phyloP scores from a whole-genome alignment of 2,888 invertebrate genomes.

The Pyrrhosoma nymphula region DNA sequence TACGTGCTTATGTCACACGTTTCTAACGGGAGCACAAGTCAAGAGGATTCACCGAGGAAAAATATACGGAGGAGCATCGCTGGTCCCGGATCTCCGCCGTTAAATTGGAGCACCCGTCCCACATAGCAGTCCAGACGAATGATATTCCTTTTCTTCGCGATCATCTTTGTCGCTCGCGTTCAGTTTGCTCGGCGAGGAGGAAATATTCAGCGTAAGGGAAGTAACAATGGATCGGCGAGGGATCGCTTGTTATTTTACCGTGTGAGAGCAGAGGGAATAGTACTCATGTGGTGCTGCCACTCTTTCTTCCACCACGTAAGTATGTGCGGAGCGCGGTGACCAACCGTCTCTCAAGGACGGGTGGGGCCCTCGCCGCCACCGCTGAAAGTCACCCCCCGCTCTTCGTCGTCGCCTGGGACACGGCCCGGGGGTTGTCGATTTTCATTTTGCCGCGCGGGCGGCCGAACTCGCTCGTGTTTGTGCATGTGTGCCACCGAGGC shows the following conservation, averaged over 20 bases:
- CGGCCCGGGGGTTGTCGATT: slow-evolving; percentile 11
- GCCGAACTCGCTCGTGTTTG: neutral
- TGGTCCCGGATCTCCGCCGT: neutral
- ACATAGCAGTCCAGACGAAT: neutral
- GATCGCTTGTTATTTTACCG: neutral
- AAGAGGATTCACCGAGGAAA: neutral
- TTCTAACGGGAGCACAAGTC: neutral
- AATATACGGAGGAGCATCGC: neutral
- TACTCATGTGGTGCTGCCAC: neutral
- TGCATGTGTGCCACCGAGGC: neutral
- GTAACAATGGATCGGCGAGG: neutral
- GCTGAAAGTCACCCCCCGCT: neutral
- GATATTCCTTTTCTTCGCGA: neutral
- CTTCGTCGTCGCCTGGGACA: neutral
- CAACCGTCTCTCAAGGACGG: neutral
- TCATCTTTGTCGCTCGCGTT: neutral
- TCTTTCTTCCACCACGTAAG: no score
- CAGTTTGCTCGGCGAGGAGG: neutral
- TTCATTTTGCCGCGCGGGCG: slow-evolving; percentile 3
- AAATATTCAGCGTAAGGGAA: neutral
- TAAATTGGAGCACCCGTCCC: neutral
- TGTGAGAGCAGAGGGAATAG: neutral
- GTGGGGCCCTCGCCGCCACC: neutral
- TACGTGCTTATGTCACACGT: no score
- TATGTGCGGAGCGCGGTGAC: neutral